Evolutionary conservation across 2,888 invertebrate species (phyloP), one percentile per base, ranked within the genome.

Genomic region (Syrista parreyssii): DNA sequence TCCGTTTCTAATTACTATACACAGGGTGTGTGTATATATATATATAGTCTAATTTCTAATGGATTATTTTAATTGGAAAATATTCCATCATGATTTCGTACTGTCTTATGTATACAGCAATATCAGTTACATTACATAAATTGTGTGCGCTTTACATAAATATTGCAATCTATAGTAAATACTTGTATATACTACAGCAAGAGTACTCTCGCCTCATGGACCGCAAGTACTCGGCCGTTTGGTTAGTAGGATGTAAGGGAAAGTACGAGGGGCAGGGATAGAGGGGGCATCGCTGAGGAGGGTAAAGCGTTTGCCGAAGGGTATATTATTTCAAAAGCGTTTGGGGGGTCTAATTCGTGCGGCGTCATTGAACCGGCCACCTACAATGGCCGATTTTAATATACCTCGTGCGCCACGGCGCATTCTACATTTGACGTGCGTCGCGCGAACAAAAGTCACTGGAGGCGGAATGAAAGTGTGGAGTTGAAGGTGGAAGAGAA

Each of bases 331-430:
- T 84, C 84, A 82, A 85, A 87, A 85, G 86, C 84, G 85, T 84
- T 82, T 81, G 79, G 78, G 81, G 82, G 80, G 82, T 82, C 84
- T 86, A 86, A 85, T 85, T 85, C 81, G 30, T 9, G 84, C 84
- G 84, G 82, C 81, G 81, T 81, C 85, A 84, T 85, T 84, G 84
- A 87, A 85, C 84, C 82, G 79, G 81, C 82, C 82, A 78, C 78
- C 82, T 84, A 87, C 87, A 87, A 87, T 87, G 82, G 82, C 82
- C 85, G 86, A 85, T 85, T 86, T 87, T 85, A 88, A 88, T 87
- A 86, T 83, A 86, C 83, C 86, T 83, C 84, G 78, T 76, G 77
- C 75, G 75, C 55, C 68, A 74, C 32, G 71, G 55, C 35, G 77
- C 78, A 77, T 76, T 81, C 75, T 81, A 82, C 82, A 80, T 84